Evolutionary conservation across 1,140 invertebrate genomes (phyloP), one percentile per base, ranked within the genome.

Genomic region (Zaprionus inermis): DNA sequence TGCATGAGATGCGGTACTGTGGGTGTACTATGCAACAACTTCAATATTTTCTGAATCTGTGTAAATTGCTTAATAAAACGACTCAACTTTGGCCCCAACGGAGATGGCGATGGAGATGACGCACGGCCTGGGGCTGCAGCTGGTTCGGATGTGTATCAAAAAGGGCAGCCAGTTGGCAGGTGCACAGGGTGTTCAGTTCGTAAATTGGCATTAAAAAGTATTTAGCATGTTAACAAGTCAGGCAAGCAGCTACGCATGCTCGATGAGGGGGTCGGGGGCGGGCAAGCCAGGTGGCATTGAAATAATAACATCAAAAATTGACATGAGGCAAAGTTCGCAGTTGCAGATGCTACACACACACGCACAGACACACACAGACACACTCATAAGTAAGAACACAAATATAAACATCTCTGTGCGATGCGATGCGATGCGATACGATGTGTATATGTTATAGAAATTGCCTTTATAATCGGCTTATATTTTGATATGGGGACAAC

Each of bases 211-310:
- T 88, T 86, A 88, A 79, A 83, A 77, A 83, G 79, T 78, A 86
- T 83, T 86, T 88, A 89, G 84, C 66, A 83, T 86, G 83, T 86
- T 86, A 83, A 89, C 83, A 86, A 86, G 83, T 46, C 70, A 79
- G 38, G 38, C 38, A 44, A 44, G 38, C n/a, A 44, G 38, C n/a
- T 44, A 44, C n/a, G n/a, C n/a, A n/a, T n/a, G n/a, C n/a, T n/a
- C n/a, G n/a, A n/a, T n/a, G 28, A 41, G 14, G 22, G 30, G 46
- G 18, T 12, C 41, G 30, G 20, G 51, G 28, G 56, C 24, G 3
- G 24, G 24, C n/a, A n/a, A 16, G 32, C 11, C 10, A 16, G 16
- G 28, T 12, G 65, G 63, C 65, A 64, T 70, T 66, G 49, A 68
- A 82, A 88, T 74, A 88, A 88, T 72, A 86, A 70, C 54, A 72